A percentile compares a stretch with the other conserved stretches of the same genome.
Conservation (phyloP, 2,888 invertebrate species). For the Urechis unicinctus region DNA sequence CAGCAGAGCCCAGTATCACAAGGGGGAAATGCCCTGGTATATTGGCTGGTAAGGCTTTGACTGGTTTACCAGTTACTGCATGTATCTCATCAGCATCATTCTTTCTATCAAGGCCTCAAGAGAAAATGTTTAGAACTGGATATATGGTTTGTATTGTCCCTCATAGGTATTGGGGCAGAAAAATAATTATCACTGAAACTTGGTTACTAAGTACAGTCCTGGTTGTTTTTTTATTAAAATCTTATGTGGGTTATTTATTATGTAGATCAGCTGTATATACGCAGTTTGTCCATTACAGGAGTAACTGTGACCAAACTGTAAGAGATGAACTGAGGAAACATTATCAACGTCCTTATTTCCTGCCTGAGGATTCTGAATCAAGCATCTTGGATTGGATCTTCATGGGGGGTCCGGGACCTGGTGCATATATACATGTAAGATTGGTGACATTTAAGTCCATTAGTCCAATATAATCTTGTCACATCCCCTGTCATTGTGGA, state of each 20-base stretch:
- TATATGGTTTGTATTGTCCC: no score
- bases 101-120: no score
- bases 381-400: conserved; percentile 85
- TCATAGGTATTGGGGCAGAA: no score
- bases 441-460: no score
- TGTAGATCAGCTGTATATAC: no score
- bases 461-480: background rate
- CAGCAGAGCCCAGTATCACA: conserved; percentile 60
- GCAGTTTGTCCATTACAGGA: conserved; percentile 56
- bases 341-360: conserved; percentile 75
- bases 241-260: no score
- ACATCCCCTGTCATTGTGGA: conserved; percentile 20
- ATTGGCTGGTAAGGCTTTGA: conserved; percentile 86
- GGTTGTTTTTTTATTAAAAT: no score
- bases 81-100: no score
- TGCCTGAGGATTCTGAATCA: conserved; percentile 82
- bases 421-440: conserved; percentile 73
- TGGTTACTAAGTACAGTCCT: no score
- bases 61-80: conserved; percentile 19
- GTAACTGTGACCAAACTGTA: conserved; percentile 80
- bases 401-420: conserved; percentile 77
- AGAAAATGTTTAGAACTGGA: no score
- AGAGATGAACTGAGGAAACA: conserved; percentile 66
- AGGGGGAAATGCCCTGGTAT: conserved; percentile 72
- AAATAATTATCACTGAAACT: no score